Percentiles rank a stretch among this genome's conserved stretches.
phyloP scores from a whole-genome alignment of 2,113 vertebrate species.

The Camelus dromedarius region DNA sequence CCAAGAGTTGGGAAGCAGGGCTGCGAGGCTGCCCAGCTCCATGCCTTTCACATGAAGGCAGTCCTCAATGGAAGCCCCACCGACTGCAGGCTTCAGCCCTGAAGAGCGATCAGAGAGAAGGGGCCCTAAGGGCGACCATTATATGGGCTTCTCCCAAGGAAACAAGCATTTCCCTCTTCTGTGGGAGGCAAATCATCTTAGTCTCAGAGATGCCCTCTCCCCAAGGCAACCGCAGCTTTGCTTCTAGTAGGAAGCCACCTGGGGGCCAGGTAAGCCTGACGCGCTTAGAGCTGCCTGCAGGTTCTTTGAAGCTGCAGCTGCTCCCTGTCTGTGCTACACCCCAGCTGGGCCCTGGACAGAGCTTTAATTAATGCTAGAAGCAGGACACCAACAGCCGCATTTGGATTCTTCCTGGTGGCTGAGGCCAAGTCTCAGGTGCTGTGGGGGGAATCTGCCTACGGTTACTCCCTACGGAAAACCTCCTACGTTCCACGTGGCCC shows the following conservation, averaged over 20 bases:
- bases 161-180: not conserved
- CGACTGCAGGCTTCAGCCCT: not conserved
- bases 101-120: not conserved
- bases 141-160: not conserved
- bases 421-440: not conserved
- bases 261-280: not conserved
- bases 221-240: not conserved
- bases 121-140: not conserved
- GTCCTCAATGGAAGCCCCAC: not conserved
- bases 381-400: not conserved
- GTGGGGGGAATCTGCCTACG: not conserved
- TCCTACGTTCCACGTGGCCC: not conserved
- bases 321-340: not conserved
- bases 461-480: not conserved
- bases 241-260: not conserved
- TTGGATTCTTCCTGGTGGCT: not conserved
- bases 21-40: accelerated
- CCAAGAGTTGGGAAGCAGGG: not conserved
- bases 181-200: not conserved
- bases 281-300: not conserved
- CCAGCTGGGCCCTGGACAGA: not conserved
- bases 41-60: not conserved
- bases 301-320: conserved; percentile 11
- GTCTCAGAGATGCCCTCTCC: not conserved
- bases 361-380: conserved; percentile 26